Evolutionary conservation across 2,888 invertebrate genomes (phyloP), one percentile per base, ranked within the genome.

Genomic region (Cephus nigrinus): DNA sequence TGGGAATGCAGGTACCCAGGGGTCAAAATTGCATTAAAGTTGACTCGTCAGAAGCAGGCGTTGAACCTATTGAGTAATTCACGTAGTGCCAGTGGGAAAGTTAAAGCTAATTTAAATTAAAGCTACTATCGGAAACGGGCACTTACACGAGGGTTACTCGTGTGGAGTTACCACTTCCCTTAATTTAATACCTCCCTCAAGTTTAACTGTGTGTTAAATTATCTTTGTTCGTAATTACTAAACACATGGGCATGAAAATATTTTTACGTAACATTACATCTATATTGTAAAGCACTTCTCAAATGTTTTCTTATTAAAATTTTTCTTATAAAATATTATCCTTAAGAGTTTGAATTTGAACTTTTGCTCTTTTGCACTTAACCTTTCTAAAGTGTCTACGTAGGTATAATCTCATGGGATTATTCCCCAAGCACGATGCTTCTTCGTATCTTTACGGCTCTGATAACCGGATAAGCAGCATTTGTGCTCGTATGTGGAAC

Each of bases 131-230:
- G 89, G 89, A 89, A 88, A 82, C 80, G 74, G 79, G 81, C 85
- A 87, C 86, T 89, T 88, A 85, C 79, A 75, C 80, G 73, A 84
- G 80, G 81, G 9, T 40, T 40, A 40, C 40, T 40, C 40, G 5
- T 40, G 40, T 32, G 69, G 1, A 32, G 82, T 79, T 80, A 78
- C 82, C 86, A 82, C 82, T 82, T 82, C 85, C 82, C 81, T 86
- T 15, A 0, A 4, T 40, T 40, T 4, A 40, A 40, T 15, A 82
- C 82, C 84, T 81, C 79, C 82, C 78, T 73, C 81, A 80, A 82
- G 83, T 84, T 85, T 86, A 86, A 79, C 83, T 80, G 78, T 81
- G 84, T 87, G 80, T 86, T 83, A 86, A 86, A 88, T 87, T 86
- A 83, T 76, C 74, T 80, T 80, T 82, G 81, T 82, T 79, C 76